Conservation (phyloP, 2,113 vertebrate genomes). For the Paralichthys olivaceus region DNA sequence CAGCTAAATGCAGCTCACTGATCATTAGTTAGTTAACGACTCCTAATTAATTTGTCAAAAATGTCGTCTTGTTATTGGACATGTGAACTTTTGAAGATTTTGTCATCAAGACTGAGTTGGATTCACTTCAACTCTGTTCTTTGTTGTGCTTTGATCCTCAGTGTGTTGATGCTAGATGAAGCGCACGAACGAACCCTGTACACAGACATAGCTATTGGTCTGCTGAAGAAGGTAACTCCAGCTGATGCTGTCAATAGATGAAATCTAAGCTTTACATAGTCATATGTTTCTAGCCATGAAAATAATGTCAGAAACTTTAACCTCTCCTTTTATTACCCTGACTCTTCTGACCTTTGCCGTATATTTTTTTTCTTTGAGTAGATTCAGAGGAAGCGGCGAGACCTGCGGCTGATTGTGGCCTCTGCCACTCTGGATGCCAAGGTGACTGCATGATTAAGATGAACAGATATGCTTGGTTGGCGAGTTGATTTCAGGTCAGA, state of each 20-base stretch:
- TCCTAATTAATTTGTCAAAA: too few relatives aligned
- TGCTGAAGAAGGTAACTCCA: slow-evolving; percentile 92
- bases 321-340: neutral
- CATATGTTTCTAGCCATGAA: neutral
- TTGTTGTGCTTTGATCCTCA: slow-evolving; percentile 63
- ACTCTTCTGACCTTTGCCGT: neutral
- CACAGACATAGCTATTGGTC: slow-evolving; percentile 96
- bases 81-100: neutral
- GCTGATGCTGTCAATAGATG: neutral
- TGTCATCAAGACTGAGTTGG: neutral
- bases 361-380: slow-evolving; percentile 53
- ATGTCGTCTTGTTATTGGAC: neutral
- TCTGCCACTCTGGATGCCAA: slow-evolving; percentile 99
- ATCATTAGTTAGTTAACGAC: neutral
- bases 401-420: slow-evolving; percentile 94
- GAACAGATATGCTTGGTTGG: slow-evolving; percentile 47
- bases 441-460: slow-evolving; percentile 82
- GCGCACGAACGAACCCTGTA: slow-evolving; percentile 97
- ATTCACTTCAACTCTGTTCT: slow-evolving; percentile 1
- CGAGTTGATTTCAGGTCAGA: slow-evolving; percentile 49
- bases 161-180: slow-evolving; percentile 96
- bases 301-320: neutral
- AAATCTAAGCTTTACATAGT: neutral
- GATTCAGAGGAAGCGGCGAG: slow-evolving; percentile 96
- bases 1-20: neutral